Evolutionary conservation across 2,113 vertebrate species (phyloP).

Genomic region (Sprattus sprattus): DNA sequence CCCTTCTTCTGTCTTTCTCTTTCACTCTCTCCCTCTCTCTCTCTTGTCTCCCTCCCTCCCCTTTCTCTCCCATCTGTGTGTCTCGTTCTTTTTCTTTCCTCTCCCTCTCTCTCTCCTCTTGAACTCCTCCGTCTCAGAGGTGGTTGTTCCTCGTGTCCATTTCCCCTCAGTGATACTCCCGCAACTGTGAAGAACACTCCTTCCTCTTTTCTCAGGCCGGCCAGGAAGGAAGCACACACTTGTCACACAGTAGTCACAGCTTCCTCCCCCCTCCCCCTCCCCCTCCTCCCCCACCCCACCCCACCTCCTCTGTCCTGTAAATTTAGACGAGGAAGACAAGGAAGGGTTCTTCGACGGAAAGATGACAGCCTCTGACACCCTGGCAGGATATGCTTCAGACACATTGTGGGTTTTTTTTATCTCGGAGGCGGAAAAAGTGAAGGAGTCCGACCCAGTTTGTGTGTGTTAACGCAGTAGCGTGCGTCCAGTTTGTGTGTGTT

Average conservation of each 20-base stretch:
- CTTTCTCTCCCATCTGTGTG: not conserved
- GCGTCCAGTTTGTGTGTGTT: not conserved
- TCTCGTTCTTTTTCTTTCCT: not conserved
- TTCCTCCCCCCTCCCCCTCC: not conserved
- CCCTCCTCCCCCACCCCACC: not conserved
- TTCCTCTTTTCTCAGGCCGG: constrained; percentile 10
- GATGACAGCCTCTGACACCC: not conserved
- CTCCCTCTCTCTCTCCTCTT: not conserved
- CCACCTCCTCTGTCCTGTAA: not conserved
- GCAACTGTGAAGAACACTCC: not conserved
- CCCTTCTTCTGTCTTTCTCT: not conserved
- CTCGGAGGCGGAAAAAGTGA: not conserved
- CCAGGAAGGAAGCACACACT: constrained; percentile 1
- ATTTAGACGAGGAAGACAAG: not conserved
- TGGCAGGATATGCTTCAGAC: not conserved
- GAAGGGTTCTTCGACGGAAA: not conserved
- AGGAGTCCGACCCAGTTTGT: not conserved
- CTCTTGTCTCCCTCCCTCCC: not conserved
- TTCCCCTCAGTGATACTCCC: not conserved
- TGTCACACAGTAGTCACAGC: constrained; percentile 10
- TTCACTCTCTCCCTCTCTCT: not conserved
- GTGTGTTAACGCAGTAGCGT: not conserved
- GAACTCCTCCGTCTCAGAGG: not conserved
- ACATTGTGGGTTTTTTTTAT: not conserved
- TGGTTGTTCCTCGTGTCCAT: not conserved